A percentile compares a stretch with the other conserved stretches of the same genome.
Conservation (phyloP, 1,140 invertebrate species). For the Drosophila oshimai region DNA sequence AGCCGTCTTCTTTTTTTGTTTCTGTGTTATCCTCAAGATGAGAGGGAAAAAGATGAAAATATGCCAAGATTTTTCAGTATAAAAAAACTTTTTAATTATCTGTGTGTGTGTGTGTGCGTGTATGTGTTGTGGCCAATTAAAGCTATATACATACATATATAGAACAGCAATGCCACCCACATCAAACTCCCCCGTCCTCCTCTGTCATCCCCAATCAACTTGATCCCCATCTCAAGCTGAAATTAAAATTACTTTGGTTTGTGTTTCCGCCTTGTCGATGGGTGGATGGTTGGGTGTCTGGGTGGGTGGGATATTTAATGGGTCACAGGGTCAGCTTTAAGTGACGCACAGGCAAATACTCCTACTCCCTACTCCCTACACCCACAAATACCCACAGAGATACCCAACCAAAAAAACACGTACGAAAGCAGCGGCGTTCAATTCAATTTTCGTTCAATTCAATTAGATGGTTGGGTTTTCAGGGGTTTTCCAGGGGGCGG, state of each 20-base stretch:
- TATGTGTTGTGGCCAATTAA: conserved; percentile 49
- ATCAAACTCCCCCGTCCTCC: neutral
- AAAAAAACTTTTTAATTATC: conserved; percentile 41
- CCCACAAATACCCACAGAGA: neutral
- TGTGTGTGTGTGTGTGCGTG: neutral
- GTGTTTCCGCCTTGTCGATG: conserved; percentile 16
- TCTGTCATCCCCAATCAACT: conserved; percentile 34
- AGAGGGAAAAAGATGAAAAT: conserved; percentile 13
- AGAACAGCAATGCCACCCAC: conserved; percentile 9
- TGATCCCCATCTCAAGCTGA: conserved; percentile 30
- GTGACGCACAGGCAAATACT: conserved; percentile 3
- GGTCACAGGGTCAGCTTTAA: conserved; percentile 54
- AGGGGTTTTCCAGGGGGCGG: too few relatives aligned
- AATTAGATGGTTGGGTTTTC: conserved; percentile 50
- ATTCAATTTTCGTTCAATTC: conserved; percentile 59
- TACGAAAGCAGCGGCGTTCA: conserved; percentile 26
- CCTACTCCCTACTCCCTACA: too few relatives aligned
- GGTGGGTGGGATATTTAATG: too few relatives aligned
- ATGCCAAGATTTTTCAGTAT: conserved; percentile 36
- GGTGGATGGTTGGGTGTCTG: too few relatives aligned
- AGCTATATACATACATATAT: conserved; percentile 1
- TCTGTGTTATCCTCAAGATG: conserved; percentile 7
- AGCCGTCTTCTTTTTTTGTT: neutral
- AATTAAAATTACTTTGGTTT: conserved; percentile 39
- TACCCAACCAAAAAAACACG: neutral